Percentiles rank a stretch among this genome's conserved stretches.
Conservation (phyloP, 2,888 invertebrate genomes). For the Ctena decussata region DNA sequence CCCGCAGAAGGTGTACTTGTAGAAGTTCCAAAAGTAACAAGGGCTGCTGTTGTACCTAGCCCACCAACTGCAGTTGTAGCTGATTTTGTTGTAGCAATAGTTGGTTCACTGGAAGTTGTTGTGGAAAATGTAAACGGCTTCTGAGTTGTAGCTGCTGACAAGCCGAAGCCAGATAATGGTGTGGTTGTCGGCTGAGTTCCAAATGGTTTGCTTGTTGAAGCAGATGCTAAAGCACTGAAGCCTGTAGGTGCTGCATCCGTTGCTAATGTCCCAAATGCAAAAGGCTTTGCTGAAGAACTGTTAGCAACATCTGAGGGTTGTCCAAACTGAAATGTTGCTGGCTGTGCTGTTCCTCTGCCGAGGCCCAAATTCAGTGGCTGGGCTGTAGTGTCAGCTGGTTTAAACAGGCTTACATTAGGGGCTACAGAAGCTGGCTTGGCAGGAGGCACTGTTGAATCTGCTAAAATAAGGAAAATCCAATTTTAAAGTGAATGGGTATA, state of each 20-base stretch:
- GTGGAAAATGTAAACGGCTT: neutral
- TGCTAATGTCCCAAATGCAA: neutral
- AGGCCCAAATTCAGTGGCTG: neutral
- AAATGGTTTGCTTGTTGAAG: neutral
- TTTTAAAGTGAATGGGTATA: too few relatives aligned
- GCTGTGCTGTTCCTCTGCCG: neutral
- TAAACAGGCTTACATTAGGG: neutral
- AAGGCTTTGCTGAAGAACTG: slow-evolving; percentile 8
- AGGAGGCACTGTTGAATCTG: neutral
- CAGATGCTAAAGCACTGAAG: neutral
- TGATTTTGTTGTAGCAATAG: neutral
- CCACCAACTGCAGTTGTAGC: neutral
- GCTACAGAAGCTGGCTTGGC: neutral
- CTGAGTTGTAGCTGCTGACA: neutral
- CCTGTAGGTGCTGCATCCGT: neutral
- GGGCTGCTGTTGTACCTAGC: neutral
- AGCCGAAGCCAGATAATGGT: neutral
- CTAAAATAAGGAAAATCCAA: too few relatives aligned
- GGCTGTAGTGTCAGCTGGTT: neutral
- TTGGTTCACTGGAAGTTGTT: neutral
- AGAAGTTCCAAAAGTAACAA: neutral
- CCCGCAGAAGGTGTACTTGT: neutral
- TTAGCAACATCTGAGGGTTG: neutral
- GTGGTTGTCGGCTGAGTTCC: neutral
- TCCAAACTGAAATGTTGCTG: neutral